Conservation (phyloP, 2,113 vertebrate genomes). For the Struthio camelus region DNA sequence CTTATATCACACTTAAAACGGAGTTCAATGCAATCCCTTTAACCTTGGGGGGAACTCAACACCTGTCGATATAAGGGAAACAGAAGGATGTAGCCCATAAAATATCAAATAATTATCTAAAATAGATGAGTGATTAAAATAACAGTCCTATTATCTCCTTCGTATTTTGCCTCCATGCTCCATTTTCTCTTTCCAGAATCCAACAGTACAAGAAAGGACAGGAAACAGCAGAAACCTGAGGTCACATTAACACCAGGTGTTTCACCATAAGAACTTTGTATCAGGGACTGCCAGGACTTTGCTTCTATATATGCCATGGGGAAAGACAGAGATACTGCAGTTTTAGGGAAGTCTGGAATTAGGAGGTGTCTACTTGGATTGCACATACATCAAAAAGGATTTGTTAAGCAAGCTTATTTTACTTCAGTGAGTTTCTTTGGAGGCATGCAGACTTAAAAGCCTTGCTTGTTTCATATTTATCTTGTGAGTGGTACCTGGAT, state of each 20-base stretch:
- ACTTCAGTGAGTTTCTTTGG: neutral
- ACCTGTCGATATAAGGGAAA: neutral
- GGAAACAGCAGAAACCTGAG: neutral
- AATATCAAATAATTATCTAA: neutral
- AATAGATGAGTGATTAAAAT: neutral
- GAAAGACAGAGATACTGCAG: neutral
- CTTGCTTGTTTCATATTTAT: neutral
- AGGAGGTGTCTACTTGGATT: neutral
- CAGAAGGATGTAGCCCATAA: neutral
- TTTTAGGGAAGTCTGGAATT: neutral
- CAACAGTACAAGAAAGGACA: neutral
- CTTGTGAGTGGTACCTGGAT: neutral
- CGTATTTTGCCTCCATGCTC: neutral
- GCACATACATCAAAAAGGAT: neutral
- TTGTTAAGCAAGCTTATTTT: neutral
- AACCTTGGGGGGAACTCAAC: neutral
- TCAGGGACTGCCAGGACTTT: neutral
- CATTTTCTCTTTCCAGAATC: neutral
- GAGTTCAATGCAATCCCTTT: neutral
- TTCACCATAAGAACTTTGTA: neutral
- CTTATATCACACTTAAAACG: neutral
- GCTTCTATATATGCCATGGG: neutral
- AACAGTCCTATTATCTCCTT: neutral
- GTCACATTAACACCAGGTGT: neutral
- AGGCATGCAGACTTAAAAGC: neutral